Evolutionary conservation across 2,113 vertebrate genomes (phyloP).

Genomic region (Campylomormyrus tamandua): DNA sequence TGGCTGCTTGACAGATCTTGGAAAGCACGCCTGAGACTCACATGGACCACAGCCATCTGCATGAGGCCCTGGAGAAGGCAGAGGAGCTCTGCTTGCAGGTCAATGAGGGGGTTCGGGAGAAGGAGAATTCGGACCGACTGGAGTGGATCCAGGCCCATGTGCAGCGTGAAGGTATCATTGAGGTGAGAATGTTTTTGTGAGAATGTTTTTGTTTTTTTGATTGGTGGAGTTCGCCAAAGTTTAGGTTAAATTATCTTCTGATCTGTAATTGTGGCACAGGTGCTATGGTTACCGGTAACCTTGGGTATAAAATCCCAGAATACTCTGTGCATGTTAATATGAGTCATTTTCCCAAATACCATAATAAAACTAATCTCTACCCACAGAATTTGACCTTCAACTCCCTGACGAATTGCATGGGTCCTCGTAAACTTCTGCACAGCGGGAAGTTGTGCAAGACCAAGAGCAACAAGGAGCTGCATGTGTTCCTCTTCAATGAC

Average conservation of each 20-base stretch:
- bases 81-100: slow-evolving; percentile 88
- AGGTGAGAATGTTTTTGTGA: slow-evolving; percentile 74
- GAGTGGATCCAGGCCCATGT: slow-evolving; percentile 91
- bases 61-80: slow-evolving; percentile 75
- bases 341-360: background rate
- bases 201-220: background rate
- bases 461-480: slow-evolving; percentile 92
- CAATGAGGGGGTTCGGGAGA: slow-evolving; percentile 88
- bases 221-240: background rate
- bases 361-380: background rate
- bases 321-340: background rate
- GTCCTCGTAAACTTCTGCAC: slow-evolving; percentile 86
- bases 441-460: slow-evolving; percentile 85
- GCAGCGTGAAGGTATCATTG: slow-evolving; percentile 78
- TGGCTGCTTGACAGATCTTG: slow-evolving; percentile 68
- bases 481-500: slow-evolving; percentile 89
- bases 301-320: background rate
- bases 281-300: background rate
- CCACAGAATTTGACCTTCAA: slow-evolving; percentile 81
- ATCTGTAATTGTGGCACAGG: background rate
- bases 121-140: slow-evolving; percentile 86
- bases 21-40: slow-evolving; percentile 82
- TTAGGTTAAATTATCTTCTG: background rate
- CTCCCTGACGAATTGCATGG: slow-evolving; percentile 94
- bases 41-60: slow-evolving; percentile 65